phyloP scores from a whole-genome alignment of 2,797 vertebrate species.

The Eutrigla gurnardus region DNA sequence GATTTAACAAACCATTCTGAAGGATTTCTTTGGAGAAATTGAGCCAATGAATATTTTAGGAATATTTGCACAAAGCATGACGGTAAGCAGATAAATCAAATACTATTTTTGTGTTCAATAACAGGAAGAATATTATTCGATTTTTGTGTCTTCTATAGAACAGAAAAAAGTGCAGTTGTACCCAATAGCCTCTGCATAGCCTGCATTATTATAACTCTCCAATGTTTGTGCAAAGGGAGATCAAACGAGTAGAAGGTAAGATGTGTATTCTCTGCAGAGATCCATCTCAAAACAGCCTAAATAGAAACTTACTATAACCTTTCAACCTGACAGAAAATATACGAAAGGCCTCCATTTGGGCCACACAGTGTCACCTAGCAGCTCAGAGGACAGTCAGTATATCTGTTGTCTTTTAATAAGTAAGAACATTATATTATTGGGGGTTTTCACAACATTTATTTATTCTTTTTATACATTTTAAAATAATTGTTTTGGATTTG shows the following conservation, averaged over 20 bases:
- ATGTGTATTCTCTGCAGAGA: slow-evolving; percentile 6
- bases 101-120: too few relatives aligned
- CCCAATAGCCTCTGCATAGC: too few relatives aligned
- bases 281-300: neutral
- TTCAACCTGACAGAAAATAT: neutral
- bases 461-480: neutral
- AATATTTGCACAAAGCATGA: neutral
- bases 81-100: neutral
- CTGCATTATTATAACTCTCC: neutral
- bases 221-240: neutral
- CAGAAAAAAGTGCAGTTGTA: neutral
- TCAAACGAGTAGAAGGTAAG: neutral
- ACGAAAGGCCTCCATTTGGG: neutral
- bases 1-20: neutral
- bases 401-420: neutral
- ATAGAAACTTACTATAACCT: neutral
- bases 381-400: neutral
- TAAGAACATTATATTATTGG: neutral
- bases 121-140: neutral
- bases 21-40: neutral
- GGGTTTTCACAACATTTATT: neutral
- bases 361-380: slow-evolving; percentile 4
- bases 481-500: neutral
- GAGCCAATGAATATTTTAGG: neutral
- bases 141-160: neutral